These are phyloP conservation scores for Carlito syrichta DNA, from an alignment of 2,113 vertebrate genomes.

Conservation along the genomic window DNA sequence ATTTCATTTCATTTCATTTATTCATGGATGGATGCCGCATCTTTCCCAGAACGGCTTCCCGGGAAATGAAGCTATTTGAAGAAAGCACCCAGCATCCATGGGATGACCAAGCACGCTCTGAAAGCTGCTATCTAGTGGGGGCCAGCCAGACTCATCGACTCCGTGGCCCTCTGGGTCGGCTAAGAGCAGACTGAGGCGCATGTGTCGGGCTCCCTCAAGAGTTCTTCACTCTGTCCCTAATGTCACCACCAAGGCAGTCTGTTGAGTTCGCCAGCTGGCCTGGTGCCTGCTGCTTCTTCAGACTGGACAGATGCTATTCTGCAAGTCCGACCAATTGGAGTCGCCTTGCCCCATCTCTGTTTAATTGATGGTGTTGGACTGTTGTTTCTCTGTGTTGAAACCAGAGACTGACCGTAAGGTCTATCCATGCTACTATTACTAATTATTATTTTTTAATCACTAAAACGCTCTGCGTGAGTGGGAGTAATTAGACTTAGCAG, in stretches of 20 bases:
- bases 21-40: not conserved
- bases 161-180: not conserved
- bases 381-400: not conserved
- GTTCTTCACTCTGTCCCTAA: rapidly evolving
- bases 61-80: not conserved
- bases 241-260: not conserved
- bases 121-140: rapidly evolving
- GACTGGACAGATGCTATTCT: rapidly evolving
- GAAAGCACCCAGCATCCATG: rapidly evolving
- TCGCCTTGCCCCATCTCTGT: rapidly evolving
- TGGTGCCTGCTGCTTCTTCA: too few relatives aligned
- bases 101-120: rapidly evolving
- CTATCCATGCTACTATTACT: rapidly evolving
- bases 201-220: too few relatives aligned
- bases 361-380: rapidly evolving
- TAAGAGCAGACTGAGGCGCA: too few relatives aligned
- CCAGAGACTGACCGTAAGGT: not conserved
- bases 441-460: not conserved
- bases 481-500: not conserved
- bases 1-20: constrained; percentile 20
- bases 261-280: not conserved
- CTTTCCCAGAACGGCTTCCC: not conserved
- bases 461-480: too few relatives aligned
- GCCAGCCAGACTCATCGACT: too few relatives aligned
- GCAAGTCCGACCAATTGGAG: rapidly evolving